Percentiles rank a stretch among this genome's conserved stretches.
These are phyloP conservation scores for Cabera pusaria DNA, from an alignment of 2,888 invertebrate species.

Conservation along the genomic window DNA sequence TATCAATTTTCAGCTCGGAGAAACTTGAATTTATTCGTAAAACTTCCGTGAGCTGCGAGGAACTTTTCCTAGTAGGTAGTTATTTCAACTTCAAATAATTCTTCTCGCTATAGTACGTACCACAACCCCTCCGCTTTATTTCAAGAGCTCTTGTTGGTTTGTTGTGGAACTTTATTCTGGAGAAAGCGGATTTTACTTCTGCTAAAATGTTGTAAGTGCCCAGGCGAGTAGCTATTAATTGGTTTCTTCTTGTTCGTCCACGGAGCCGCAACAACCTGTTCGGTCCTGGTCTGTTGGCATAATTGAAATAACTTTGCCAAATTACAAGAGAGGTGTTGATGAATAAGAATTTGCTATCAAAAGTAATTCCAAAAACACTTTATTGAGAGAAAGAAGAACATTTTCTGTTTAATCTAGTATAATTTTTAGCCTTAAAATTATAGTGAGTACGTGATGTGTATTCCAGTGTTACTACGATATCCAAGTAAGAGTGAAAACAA, in stretches of 20 bases:
- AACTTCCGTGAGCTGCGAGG: slow-evolving; percentile 50
- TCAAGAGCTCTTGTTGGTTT: slow-evolving; percentile 49
- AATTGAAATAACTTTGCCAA: background rate
- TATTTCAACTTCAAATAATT: slow-evolving; percentile 61
- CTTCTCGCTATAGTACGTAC: slow-evolving; percentile 36
- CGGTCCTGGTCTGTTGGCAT: slow-evolving; percentile 8
- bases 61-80: slow-evolving; percentile 54
- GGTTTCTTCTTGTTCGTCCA: slow-evolving; percentile 1
- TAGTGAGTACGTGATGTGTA: too few relatives aligned
- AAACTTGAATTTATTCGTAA: slow-evolving; percentile 59
- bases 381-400: too few relatives aligned
- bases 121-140: slow-evolving; percentile 52
- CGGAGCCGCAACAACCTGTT: slow-evolving; percentile 6
- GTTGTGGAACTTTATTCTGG: slow-evolving; percentile 40
- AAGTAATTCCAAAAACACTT: too few relatives aligned
- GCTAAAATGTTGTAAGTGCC: slow-evolving; percentile 22
- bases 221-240: slow-evolving; percentile 11
- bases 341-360: too few relatives aligned
- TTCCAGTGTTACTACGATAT: too few relatives aligned
- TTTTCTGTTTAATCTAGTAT: too few relatives aligned
- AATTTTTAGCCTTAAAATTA: too few relatives aligned
- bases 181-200: slow-evolving; percentile 33
- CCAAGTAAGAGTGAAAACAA: too few relatives aligned
- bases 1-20: slow-evolving; percentile 55
- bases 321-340: too few relatives aligned